A percentile compares a stretch with the other conserved stretches of the same genome.
These are phyloP conservation scores for Darevskia nairensis DNA, from an alignment of 2,797 vertebrate genomes.

Conservation along the genomic window DNA sequence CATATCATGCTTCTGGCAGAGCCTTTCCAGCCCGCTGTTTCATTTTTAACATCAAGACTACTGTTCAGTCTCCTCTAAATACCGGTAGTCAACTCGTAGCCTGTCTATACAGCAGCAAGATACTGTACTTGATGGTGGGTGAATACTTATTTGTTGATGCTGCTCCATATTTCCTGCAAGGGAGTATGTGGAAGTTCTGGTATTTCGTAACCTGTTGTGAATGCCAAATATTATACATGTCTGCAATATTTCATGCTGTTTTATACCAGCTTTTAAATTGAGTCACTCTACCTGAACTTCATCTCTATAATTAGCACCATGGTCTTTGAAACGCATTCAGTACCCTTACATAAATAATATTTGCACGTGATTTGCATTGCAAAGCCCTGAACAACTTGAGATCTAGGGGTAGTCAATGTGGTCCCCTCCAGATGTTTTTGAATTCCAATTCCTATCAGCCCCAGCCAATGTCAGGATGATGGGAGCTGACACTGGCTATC, in stretches of 20 bases:
- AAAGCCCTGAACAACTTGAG: too few species aligned
- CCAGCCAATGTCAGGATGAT: too few species aligned
- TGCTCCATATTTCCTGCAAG: background rate
- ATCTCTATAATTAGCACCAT: background rate
- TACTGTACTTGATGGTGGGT: fast-evolving
- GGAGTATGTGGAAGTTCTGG: background rate
- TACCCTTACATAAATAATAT: background rate
- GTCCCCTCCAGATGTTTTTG: too few species aligned
- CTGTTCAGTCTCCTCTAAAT: background rate
- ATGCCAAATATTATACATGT: background rate
- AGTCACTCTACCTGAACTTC: background rate
- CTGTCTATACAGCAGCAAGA: fast-evolving
- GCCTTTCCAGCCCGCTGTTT: background rate
- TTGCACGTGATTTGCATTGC: background rate
- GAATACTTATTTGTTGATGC: fast-evolving
- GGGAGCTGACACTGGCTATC: too few species aligned
- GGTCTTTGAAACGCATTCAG: background rate
- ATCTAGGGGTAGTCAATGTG: too few species aligned
- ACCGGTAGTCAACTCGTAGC: fast-evolving
- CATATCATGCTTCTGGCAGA: fast-evolving
- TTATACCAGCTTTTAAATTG: slow-evolving; percentile 5
- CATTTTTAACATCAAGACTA: background rate
- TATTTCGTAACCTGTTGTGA: background rate
- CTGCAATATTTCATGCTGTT: background rate
- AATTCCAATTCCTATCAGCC: too few species aligned